Base-by-base conservation (phyloP, 2,888 invertebrate genomes). In the Dyspetes luteomarginatus region DNA sequence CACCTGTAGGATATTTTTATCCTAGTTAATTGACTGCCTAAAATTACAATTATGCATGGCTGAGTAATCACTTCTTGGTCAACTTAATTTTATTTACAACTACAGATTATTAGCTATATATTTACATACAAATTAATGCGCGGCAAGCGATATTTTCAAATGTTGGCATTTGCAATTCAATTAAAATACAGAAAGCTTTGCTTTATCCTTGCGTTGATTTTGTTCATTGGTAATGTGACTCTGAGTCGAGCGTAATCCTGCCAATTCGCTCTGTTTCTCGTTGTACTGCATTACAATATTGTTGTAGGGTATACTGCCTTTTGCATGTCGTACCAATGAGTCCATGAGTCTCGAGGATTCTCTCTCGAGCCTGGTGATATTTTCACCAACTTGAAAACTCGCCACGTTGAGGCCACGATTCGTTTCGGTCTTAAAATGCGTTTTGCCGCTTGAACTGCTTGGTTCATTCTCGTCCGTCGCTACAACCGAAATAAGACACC, bases 181-280 rank as follows among this genome's bases (percentile, higher is more conserved):
- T 93, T 93, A 97, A 93, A 97, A 97, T 85, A 96, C 93, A 55
- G 95, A 94, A 92, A 97, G 93, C 92, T 97, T 97, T 85, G 95
- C 95, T 90, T 95, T 95, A 88, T 95, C 95, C 84, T 94, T 95
- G 82, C 97, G 93, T 56, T 94, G 93, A 85, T 93, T 94, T 88
- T 96, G 96, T 92, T 97, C 97, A 82, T 93, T 94, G 52, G 93
- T 92, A 76, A 97, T 95, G 85, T 93, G 94, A 62, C 92, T 93
- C 82, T 96, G 96, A 67, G 94, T 94, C 36, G 92, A 93, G 84
- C 93, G 93, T 26, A 97, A 93, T 4, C 91, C 89, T n/a, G 91
- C 90, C 0, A 97, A 90, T 87, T 96, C 95, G 80, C 93, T 93
- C 86, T 94, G 94, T 88, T 94, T 95, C n/a, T 93, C 93, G 26